Conservation (phyloP, 2,888 invertebrate species). For the Morpho helenor region DNA sequence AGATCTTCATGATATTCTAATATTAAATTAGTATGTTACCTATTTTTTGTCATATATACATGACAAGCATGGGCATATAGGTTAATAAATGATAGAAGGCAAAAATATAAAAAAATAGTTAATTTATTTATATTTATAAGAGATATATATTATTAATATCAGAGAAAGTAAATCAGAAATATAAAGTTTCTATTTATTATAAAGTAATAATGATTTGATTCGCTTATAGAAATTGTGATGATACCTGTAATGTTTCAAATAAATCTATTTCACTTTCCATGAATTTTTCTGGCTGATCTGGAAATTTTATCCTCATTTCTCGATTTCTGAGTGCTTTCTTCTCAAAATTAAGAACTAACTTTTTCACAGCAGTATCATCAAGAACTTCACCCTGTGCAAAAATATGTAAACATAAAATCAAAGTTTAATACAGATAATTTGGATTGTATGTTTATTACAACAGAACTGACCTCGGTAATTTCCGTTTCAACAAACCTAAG, state of each 20-base stretch:
- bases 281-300: constrained; percentile 98
- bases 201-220: no score
- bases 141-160: no score
- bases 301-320: constrained; percentile 99
- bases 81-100: neutral
- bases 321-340: constrained; percentile 96
- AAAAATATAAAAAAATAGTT: neutral
- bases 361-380: constrained; percentile 93
- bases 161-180: no score
- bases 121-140: no score
- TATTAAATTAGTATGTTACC: no score
- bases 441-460: no score
- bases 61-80: neutral
- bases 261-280: constrained; percentile 98
- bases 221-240: neutral
- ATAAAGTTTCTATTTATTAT: no score
- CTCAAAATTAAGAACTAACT: constrained; percentile 94
- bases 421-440: no score
- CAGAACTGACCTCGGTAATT: constrained; percentile 81
- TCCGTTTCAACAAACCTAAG: constrained; percentile 91
- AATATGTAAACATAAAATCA: no score
- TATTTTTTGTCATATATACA: no score
- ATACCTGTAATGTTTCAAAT: constrained; percentile 90
- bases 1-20: no score
- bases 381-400: constrained; percentile 85